A percentile compares a stretch with the other conserved stretches of the same genome.
These are phyloP conservation scores for Valencia hispanica DNA, from an alignment of 2,797 vertebrate species.

Conservation along the genomic window DNA sequence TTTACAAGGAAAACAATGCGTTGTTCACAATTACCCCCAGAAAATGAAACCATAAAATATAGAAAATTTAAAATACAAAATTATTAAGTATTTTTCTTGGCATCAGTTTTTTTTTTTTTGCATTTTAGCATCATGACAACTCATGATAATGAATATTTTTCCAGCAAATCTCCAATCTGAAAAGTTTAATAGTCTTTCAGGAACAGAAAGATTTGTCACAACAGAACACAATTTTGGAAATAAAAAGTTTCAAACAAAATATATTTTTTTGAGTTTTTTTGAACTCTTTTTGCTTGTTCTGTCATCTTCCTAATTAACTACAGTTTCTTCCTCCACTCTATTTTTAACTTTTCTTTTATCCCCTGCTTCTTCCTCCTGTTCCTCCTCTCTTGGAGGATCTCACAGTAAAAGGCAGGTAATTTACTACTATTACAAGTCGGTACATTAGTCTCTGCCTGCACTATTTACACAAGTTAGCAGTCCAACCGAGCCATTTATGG, in stretches of 20 bases:
- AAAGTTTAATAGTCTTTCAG: neutral
- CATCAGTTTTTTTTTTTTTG: too few species aligned
- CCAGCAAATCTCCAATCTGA: neutral
- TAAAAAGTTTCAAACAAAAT: conserved; percentile 17
- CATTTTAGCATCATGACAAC: neutral
- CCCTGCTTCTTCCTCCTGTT: conserved; percentile 5
- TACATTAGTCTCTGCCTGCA: conserved; percentile 74
- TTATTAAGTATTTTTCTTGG: neutral
- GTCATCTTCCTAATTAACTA: conserved; percentile 74
- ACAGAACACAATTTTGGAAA: conserved; percentile 4
- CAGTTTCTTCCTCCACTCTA: neutral
- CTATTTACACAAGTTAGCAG: conserved; percentile 92
- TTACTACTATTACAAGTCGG: conserved; percentile 64
- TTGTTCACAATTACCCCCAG: too few species aligned
- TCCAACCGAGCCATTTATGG: conserved; percentile 87
- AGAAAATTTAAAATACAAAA: too few species aligned
- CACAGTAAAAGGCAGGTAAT: conserved; percentile 61
- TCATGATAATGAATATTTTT: too few species aligned
- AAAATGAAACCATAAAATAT: too few species aligned
- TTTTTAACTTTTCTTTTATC: conserved; percentile 25
- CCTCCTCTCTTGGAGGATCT: conserved; percentile 38
- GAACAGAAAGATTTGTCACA: neutral
- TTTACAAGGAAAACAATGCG: too few species aligned
- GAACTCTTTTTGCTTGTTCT: conserved; percentile 47
- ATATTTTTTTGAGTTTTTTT: conserved; percentile 5